These are phyloP conservation scores for Tragelaphus buxtoni DNA, from an alignment of 2,113 vertebrate species.

Conservation along the genomic window DNA sequence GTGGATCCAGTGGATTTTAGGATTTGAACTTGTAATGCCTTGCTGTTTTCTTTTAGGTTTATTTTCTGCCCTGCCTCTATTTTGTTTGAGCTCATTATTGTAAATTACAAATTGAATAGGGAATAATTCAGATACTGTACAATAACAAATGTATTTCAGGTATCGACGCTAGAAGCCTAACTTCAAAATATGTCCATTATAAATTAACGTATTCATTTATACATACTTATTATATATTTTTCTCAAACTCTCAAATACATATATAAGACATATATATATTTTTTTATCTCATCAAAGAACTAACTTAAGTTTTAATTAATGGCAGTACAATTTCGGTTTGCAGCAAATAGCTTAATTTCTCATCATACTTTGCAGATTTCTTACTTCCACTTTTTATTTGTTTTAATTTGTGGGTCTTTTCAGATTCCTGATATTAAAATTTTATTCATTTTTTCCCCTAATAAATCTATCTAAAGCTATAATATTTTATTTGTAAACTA, in stretches of 20 bases:
- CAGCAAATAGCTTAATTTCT: not conserved
- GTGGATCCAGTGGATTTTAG: not conserved
- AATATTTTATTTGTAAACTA: not conserved
- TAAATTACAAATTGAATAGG: not conserved
- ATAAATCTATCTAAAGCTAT: not conserved
- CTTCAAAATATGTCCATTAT: not conserved
- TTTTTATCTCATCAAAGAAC: not conserved
- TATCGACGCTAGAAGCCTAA: not conserved
- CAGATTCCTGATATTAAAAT: not conserved
- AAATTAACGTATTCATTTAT: not conserved
- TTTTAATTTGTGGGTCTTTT: not conserved
- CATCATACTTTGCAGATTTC: not conserved
- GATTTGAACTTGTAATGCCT: not conserved
- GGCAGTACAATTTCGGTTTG: not conserved
- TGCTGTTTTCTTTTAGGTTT: not conserved
- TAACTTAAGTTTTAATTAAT: not conserved
- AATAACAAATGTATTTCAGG: not conserved
- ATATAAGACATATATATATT: not conserved
- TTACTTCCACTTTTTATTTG: not conserved
- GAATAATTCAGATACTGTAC: not conserved
- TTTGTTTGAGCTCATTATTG: not conserved
- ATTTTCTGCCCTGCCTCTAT: not conserved
- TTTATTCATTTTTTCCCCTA: not conserved
- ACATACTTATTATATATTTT: not conserved
- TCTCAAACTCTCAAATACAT: not conserved